Conservation (phyloP, 2,113 vertebrate species). For the Sphaerodactylus townsendi region DNA sequence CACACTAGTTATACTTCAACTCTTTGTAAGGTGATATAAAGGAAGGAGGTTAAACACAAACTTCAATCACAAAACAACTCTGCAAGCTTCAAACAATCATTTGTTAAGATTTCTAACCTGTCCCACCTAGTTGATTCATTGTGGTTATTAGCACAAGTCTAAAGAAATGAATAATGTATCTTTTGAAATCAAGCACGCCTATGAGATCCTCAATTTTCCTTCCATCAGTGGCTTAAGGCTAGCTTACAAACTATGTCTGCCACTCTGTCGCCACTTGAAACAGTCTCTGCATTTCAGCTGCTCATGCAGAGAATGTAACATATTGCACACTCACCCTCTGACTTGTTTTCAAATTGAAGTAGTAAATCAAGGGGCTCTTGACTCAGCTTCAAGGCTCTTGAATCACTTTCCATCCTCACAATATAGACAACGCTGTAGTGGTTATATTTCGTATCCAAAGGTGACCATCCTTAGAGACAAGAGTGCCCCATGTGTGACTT, state of each 20-base stretch:
- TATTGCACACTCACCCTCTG: background rate
- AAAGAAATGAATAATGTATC: background rate
- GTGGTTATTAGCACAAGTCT: background rate
- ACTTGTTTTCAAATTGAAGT: background rate
- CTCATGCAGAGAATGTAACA: background rate
- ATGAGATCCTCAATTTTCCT: background rate
- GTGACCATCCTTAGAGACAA: background rate
- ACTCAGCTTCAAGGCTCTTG: background rate
- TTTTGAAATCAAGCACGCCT: background rate
- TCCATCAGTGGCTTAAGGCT: background rate
- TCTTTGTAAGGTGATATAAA: background rate
- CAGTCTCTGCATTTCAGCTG: background rate
- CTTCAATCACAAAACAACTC: background rate
- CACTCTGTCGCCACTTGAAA: background rate
- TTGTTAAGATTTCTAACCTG: no score
- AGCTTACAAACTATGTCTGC: background rate
- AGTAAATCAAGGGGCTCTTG: background rate
- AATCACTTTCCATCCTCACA: background rate
- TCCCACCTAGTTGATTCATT: background rate
- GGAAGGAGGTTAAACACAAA: background rate
- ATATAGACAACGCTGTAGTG: background rate
- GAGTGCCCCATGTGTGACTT: background rate
- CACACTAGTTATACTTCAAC: background rate
- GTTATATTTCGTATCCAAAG: background rate
- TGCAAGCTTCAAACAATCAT: background rate